These are phyloP conservation scores for Limosa lapponica DNA, from an alignment of 2,797 vertebrate genomes.

Conservation along the genomic window DNA sequence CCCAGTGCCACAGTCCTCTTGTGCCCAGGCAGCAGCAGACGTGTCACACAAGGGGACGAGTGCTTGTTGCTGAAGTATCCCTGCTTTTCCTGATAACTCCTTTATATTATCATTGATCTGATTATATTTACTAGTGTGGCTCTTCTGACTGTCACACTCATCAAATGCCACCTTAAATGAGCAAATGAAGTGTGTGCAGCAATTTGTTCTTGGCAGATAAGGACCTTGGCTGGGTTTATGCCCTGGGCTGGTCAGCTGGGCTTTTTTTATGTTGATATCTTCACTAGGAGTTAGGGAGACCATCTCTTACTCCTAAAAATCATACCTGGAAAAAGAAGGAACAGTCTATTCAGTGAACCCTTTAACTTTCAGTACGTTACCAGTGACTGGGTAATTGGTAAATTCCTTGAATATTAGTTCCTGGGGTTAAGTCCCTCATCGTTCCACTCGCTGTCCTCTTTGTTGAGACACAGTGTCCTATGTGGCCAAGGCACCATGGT, in stretches of 20 bases:
- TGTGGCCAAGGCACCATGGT: accelerated
- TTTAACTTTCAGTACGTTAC: not conserved
- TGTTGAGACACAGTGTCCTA: not conserved
- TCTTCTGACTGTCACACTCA: not conserved
- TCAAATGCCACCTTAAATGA: not conserved
- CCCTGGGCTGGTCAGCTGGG: not conserved
- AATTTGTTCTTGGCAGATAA: not conserved
- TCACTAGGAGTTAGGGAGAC: accelerated
- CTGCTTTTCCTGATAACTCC: not conserved
- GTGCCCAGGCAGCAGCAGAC: not conserved
- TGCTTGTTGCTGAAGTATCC: not conserved
- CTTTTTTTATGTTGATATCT: not conserved
- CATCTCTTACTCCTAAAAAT: not conserved
- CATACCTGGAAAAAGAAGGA: not conserved
- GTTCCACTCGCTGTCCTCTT: not conserved
- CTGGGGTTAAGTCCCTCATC: not conserved
- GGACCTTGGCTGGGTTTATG: not conserved
- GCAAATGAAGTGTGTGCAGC: not conserved
- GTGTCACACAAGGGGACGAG: accelerated
- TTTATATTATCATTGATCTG: not conserved
- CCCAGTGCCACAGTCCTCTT: accelerated
- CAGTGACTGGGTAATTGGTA: not conserved
- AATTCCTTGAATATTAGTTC: not conserved
- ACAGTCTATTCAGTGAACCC: accelerated
- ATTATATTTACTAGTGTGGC: accelerated